A percentile compares a stretch with the other conserved stretches of the same genome.
These are phyloP conservation scores for Nettapus auritus DNA, from an alignment of 2,113 vertebrate species.

Conservation along the genomic window DNA sequence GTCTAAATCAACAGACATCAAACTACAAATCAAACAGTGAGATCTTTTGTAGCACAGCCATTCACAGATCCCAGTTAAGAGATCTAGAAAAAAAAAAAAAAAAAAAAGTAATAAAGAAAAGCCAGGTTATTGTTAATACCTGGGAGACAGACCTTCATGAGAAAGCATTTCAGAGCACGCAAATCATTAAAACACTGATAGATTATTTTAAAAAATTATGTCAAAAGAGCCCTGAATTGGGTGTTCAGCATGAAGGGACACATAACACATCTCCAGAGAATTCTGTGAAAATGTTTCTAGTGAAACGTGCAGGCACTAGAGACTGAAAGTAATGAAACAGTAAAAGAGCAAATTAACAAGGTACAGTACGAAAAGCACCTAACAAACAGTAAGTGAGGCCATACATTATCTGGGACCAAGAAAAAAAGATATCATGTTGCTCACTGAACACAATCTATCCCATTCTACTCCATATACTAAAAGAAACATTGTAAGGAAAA, in stretches of 20 bases:
- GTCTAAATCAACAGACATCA: not conserved
- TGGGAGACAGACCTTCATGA: not conserved
- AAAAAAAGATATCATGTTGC: not conserved
- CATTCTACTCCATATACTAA: not conserved
- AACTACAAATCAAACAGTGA: not conserved
- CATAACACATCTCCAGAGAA: not conserved
- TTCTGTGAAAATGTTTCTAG: not conserved
- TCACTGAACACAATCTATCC: not conserved
- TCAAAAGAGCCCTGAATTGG: not conserved
- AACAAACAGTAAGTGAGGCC: not conserved
- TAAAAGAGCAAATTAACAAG: not conserved
- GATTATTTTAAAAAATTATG: not conserved
- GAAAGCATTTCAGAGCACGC: not conserved
- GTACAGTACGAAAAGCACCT: not conserved
- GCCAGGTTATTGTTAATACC: not conserved
- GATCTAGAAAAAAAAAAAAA: not conserved
- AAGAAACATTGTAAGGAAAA: not conserved
- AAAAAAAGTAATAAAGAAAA: not conserved
- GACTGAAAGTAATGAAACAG: conserved; percentile 4
- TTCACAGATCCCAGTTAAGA: not conserved
- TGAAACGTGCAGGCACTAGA: not conserved
- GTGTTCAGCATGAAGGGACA: not conserved
- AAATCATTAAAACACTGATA: not conserved
- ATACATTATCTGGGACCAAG: not conserved
- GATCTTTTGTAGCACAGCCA: not conserved